These are phyloP conservation scores for Alosa sapidissima DNA, from an alignment of 2,797 vertebrate genomes.

Conservation along the genomic window DNA sequence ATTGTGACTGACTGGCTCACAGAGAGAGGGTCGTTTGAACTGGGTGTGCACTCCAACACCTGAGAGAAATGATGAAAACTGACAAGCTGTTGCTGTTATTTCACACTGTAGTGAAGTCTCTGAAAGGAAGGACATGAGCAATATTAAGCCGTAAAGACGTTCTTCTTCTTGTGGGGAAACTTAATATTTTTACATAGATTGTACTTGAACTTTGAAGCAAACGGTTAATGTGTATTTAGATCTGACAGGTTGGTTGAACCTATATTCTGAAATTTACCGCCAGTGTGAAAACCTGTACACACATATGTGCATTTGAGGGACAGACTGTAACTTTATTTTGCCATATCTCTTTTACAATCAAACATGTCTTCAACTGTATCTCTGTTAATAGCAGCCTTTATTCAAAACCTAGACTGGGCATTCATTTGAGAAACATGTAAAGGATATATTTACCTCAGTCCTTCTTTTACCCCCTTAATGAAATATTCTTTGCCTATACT, in stretches of 20 bases:
- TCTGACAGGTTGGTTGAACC: neutral
- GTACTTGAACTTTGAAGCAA: constrained; percentile 40
- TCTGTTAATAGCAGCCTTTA: neutral
- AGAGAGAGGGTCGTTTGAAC: neutral
- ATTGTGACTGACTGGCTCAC: neutral
- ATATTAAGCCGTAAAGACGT: neutral
- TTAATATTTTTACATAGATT: constrained; percentile 57
- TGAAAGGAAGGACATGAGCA: neutral
- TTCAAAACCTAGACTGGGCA: neutral
- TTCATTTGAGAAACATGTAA: neutral
- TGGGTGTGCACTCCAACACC: neutral
- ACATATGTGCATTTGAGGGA: neutral
- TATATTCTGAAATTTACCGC: neutral
- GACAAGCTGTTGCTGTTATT: neutral
- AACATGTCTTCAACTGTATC: neutral
- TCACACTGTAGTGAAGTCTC: neutral
- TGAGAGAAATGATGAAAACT: neutral
- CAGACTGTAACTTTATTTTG: neutral
- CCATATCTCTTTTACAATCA: neutral
- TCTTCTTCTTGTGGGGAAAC: constrained; percentile 34
- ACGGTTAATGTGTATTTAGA: constrained; percentile 19
- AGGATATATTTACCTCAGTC: neutral
- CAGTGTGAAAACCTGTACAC: neutral
- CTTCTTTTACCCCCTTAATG: neutral
- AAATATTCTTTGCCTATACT: constrained; percentile 42